Percentiles rank a stretch among this genome's conserved stretches.
Conservation (phyloP, 2,797 vertebrate species). For the Gallinago nigripennis region DNA sequence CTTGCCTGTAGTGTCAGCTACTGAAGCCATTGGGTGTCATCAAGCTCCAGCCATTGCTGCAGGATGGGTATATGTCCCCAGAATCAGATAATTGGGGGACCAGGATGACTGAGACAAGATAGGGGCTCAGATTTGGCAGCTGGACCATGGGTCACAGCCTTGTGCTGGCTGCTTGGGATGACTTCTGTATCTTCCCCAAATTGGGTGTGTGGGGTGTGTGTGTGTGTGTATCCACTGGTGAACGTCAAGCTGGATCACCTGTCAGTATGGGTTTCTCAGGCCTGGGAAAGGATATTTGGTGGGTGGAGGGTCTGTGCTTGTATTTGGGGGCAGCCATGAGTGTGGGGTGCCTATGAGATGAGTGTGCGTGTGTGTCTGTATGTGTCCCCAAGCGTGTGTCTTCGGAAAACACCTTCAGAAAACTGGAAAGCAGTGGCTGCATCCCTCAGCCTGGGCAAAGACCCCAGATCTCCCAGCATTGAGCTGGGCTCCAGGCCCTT, state of each 20-base stretch:
- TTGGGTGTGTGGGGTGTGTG: rapidly evolving
- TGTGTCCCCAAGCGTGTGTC: rapidly evolving
- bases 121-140: rapidly evolving
- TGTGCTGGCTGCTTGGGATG: rapidly evolving
- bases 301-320: rapidly evolving
- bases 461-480: rapidly evolving
- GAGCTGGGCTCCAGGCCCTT: neutral
- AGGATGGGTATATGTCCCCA: neutral
- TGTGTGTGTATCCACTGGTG: neutral
- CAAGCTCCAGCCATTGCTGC: rapidly evolving
- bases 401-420: rapidly evolving
- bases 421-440: rapidly evolving
- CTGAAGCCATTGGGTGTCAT: neutral
- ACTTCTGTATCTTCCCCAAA: neutral
- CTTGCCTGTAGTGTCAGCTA: neutral
- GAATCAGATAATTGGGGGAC: neutral
- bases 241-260: neutral
- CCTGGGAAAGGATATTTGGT: neutral
- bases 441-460: neutral
- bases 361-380: rapidly evolving
- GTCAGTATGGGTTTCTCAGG: neutral
- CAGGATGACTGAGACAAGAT: neutral
- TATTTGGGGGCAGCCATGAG: rapidly evolving
- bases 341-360: neutral
- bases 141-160: rapidly evolving